A percentile compares a stretch with the other conserved stretches of the same genome.
phyloP scores from a whole-genome alignment of 2,113 vertebrate species.

The Pristiophorus japonicus region DNA sequence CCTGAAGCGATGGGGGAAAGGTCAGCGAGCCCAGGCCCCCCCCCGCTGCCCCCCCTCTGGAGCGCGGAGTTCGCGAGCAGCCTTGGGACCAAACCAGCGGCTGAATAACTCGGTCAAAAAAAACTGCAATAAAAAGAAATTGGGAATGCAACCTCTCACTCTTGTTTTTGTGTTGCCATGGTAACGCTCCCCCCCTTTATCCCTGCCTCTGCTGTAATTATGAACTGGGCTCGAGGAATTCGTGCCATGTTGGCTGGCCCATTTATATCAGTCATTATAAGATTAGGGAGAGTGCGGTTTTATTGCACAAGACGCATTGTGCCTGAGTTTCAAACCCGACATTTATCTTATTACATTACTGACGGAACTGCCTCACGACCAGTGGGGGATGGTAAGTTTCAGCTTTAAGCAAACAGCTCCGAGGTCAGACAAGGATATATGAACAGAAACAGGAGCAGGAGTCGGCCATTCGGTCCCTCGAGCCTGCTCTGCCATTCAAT shows the following conservation, averaged over 20 bases:
- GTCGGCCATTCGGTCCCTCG: neutral
- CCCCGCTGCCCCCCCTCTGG: neutral
- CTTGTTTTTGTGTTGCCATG: neutral
- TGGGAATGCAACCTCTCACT: neutral
- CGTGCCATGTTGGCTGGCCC: neutral
- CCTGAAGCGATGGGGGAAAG: neutral
- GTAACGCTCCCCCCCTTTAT: neutral
- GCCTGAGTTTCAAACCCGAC: neutral
- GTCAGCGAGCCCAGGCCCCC: neutral
- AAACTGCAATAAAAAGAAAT: neutral
- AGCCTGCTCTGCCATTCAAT: neutral
- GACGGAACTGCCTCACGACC: neutral
- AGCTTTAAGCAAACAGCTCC: neutral
- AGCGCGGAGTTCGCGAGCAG: neutral
- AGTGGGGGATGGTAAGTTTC: neutral
- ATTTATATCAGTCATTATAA: neutral
- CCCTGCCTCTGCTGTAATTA: neutral
- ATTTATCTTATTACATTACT: slow-evolving; percentile 1
- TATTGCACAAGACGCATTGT: neutral
- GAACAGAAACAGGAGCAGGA: neutral
- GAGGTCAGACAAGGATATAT: neutral
- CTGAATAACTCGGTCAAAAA: neutral
- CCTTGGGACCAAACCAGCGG: neutral
- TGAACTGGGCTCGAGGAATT: neutral
- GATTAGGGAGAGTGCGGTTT: neutral